These are phyloP conservation scores for Orthonyx spaldingii DNA, from an alignment of 2,113 vertebrate genomes.

Conservation along the genomic window DNA sequence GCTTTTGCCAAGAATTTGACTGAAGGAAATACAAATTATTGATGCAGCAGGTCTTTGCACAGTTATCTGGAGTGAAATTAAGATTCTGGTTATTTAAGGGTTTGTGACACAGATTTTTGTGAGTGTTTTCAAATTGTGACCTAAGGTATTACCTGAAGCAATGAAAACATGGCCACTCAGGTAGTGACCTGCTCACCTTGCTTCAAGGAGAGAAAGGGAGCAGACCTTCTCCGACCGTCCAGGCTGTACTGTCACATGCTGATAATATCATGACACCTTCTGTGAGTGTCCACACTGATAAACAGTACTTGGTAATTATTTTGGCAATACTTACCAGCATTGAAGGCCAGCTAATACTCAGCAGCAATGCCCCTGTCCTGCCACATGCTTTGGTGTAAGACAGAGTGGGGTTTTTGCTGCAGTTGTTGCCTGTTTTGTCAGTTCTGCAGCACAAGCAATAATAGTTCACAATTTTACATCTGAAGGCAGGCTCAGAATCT, in stretches of 20 bases:
- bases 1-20: not conserved
- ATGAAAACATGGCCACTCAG: not conserved
- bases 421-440: not conserved
- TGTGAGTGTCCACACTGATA: not conserved
- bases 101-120: not conserved
- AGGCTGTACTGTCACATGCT: rapidly evolving
- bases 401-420: not conserved
- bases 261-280: not conserved
- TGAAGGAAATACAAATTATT: not conserved
- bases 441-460: not conserved
- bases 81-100: not conserved
- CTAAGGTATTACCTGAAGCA: not conserved
- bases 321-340: not conserved
- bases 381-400: not conserved
- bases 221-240: too few species aligned
- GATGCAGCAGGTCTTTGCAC: not conserved
- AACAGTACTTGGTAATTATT: not conserved
- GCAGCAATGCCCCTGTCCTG: not conserved
- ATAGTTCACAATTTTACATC: not conserved
- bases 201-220: not conserved
- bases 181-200: rapidly evolving
- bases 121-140: not conserved
- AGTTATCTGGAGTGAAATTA: not conserved
- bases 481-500: not conserved
- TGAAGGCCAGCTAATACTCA: not conserved